Conservation (phyloP, 2,888 invertebrate genomes). For the Tenthredo mesomela region DNA sequence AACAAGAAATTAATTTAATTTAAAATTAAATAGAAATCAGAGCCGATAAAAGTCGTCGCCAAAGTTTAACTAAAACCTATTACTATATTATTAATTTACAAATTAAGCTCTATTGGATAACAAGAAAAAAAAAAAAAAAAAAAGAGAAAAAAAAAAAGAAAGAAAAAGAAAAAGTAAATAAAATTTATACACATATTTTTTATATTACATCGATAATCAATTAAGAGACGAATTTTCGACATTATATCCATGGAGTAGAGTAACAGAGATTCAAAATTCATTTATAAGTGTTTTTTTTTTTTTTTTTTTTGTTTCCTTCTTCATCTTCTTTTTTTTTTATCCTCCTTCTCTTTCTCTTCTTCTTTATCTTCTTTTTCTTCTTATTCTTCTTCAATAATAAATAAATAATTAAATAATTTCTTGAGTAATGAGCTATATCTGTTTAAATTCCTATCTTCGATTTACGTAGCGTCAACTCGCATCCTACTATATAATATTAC, state of each 20-base stretch:
- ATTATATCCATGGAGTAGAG: constrained; percentile 65
- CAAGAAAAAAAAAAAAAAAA: neutral
- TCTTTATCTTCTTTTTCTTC: neutral
- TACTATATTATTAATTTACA: constrained; percentile 27
- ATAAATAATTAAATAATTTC: constrained; percentile 77
- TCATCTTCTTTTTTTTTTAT: neutral
- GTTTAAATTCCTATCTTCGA: constrained; percentile 66
- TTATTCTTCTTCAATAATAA: constrained; percentile 73
- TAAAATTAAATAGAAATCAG: constrained; percentile 9
- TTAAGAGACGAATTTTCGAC: constrained; percentile 69
- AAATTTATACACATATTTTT: constrained; percentile 66
- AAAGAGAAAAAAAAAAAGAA: constrained; percentile 42
- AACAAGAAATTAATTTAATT: neutral
- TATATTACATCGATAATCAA: constrained; percentile 73
- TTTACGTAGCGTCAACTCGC: constrained; percentile 70
- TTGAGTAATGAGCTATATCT: constrained; percentile 71
- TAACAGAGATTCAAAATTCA: constrained; percentile 73
- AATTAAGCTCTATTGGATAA: constrained; percentile 48
- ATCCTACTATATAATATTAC: constrained; percentile 75
- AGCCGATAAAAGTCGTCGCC: constrained; percentile 22
- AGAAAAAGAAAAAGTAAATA: constrained; percentile 59
- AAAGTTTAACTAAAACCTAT: constrained; percentile 21
- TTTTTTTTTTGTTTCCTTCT: neutral
- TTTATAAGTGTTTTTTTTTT: constrained; percentile 65
- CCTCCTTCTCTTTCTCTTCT: neutral